Percentiles rank a stretch among this genome's conserved stretches.
phyloP scores from a whole-genome alignment of 2,888 invertebrate genomes.

The Acronicta psi region DNA sequence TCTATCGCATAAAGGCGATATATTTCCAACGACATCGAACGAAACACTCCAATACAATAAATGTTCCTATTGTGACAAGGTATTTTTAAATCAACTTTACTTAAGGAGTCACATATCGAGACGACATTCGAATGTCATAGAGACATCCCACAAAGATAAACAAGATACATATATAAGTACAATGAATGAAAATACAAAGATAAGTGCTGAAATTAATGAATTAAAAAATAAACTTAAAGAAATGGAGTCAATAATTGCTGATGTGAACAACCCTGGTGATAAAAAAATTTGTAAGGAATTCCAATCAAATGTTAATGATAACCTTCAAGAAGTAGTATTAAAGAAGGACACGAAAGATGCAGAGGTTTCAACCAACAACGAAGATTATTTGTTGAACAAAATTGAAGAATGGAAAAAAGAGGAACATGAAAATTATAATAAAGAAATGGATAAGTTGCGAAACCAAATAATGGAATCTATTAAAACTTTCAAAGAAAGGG shows the following conservation, averaged over 20 bases:
- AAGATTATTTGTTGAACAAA: constrained; percentile 75
- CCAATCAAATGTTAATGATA: constrained; percentile 30
- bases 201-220: constrained; percentile 82
- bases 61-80: constrained; percentile 91
- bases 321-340: constrained; percentile 25
- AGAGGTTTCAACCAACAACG: constrained; percentile 73
- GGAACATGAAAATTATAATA: constrained; percentile 87
- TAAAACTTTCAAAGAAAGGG: constrained; percentile 72
- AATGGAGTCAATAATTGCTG: constrained; percentile 74
- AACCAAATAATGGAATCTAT: constrained; percentile 80
- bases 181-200: constrained; percentile 89
- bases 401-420: constrained; percentile 87
- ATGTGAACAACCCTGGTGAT: constrained; percentile 54
- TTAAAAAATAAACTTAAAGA: constrained; percentile 85
- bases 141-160: constrained; percentile 73
- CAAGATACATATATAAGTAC: constrained; percentile 37
- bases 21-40: constrained; percentile 71
- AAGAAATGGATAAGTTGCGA: constrained; percentile 82
- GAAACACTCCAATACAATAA: constrained; percentile 84
- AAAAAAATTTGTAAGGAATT: constrained; percentile 31
- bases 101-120: constrained; percentile 90
- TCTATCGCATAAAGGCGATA: constrained; percentile 75
- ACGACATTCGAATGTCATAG: constrained; percentile 83
- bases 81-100: constrained; percentile 91
- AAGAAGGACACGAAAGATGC: constrained; percentile 72